Evolutionary conservation across 1,140 invertebrate genomes (phyloP), one percentile per base, ranked within the genome.

Genomic region (Bathynomus jamesi): DNA sequence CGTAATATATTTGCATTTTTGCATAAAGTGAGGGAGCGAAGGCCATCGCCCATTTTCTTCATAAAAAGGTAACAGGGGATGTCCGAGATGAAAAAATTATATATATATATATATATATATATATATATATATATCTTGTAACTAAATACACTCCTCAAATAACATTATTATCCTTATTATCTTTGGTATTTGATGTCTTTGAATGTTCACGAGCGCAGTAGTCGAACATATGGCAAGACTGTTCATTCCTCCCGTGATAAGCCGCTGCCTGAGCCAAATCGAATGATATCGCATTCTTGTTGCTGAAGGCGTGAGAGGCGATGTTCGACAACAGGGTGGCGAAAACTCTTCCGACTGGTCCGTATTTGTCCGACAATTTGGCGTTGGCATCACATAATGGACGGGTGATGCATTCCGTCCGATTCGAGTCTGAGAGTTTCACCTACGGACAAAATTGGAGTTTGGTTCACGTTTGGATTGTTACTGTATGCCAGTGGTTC

Each of bases 41-140:
- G n/a, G n/a, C n/a, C n/a, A n/a, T n/a, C n/a, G n/a, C n/a, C n/a
- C n/a, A n/a, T n/a, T n/a, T n/a, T n/a, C n/a, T n/a, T n/a, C n/a
- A n/a, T n/a, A n/a, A n/a, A n/a, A n/a, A n/a, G n/a, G n/a, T n/a
- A n/a, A n/a, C n/a, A n/a, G n/a, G n/a, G n/a, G n/a, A 63, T 24
- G 27, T 3, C 24, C 3, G 13, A 5, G 13, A 5, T 25, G 3
- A n/a, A 5, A n/a, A 5, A 63, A 2, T 24, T 63, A 63, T 4
- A 63, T 63, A 63, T 63, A 63, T 63, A 63, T 63, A 63, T 63
- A 63, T 63, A 63, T 40, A 63, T 28, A n/a, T n/a, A n/a, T n/a
- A n/a, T n/a, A n/a, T n/a, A n/a, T n/a, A n/a, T n/a, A n/a, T n/a
- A n/a, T n/a, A n/a, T n/a, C n/a, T n/a, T n/a, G n/a, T n/a, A n/a